Evolutionary conservation across 2,888 invertebrate genomes (phyloP), one percentile per base, ranked within the genome.

Genomic region (Galerucella nymphaeae): DNA sequence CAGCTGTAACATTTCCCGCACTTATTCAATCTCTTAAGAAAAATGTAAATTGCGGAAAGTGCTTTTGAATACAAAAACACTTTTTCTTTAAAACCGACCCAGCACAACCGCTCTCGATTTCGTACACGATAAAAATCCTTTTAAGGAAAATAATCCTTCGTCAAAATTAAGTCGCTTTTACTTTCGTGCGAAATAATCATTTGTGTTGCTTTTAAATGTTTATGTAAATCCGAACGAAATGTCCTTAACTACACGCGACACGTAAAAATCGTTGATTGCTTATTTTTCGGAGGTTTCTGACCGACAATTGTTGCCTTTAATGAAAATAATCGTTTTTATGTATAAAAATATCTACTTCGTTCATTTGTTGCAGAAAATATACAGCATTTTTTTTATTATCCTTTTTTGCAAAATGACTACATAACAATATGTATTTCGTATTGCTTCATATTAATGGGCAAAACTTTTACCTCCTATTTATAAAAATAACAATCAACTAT

Each of bases 111-210:
- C 67, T 68, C 63, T 69, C 73, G 71, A 75, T 73, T 71, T 53
- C 48, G 42, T 58, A 73, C 48, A 45, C 64, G 75, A 75, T 73
- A 75, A 75, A 66, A 73, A 75, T 69, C 69, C 75, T 73, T 75
- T 75, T 71, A 73, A 71, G 71, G 66, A 14, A 71, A 73, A 71
- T 71, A 73, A 73, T 71, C 69, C 66, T 59, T 66, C 66, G 73
- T 73, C 73, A 73, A 71, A 75, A 75, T 75, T 75, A 73, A 75
- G 75, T 73, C 75, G 61, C 66, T 63, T 71, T 68, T 58, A 71
- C 58, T 69, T 72, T 72, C 75, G 75, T 76, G 75, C 66, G 55
- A 70, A 73, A 73, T 73, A 73, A 76, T 76, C 75, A 73, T 76
- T 75, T 75, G 73, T 72, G 75, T 73, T 66, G 71, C 59, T 66